These are phyloP conservation scores for Indicator maculatus DNA, from an alignment of 2,113 vertebrate genomes.

Conservation along the genomic window DNA sequence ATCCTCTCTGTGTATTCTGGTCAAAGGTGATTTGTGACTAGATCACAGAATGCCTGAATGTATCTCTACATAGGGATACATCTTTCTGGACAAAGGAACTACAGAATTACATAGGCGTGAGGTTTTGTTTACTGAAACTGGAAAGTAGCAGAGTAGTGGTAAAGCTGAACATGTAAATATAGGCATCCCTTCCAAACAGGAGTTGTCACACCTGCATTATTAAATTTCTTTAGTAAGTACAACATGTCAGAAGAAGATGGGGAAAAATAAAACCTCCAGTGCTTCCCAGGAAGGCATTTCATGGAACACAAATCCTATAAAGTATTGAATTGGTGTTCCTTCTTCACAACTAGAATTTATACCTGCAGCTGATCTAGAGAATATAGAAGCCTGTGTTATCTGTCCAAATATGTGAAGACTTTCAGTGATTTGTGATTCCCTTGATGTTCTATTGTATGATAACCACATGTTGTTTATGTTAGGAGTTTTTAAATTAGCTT, in stretches of 20 bases:
- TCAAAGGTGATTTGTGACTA: neutral
- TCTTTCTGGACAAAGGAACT: neutral
- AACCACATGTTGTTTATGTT: accelerated
- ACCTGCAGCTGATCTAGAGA: neutral
- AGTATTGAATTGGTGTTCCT: neutral
- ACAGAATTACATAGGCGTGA: neutral
- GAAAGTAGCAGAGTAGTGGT: neutral
- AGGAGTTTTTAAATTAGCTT: neutral
- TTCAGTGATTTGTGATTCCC: neutral
- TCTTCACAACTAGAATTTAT: neutral
- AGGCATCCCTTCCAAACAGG: neutral
- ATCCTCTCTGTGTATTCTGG: too few species aligned
- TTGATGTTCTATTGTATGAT: neutral
- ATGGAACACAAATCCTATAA: neutral
- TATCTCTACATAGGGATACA: neutral
- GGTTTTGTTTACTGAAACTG: neutral
- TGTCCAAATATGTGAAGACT: neutral
- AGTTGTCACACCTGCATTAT: too few species aligned
- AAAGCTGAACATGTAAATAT: neutral
- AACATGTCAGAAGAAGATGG: neutral
- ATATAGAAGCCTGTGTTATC: neutral
- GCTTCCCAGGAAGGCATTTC: neutral
- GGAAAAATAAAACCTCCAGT: neutral
- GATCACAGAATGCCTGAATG: neutral
- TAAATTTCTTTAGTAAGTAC: neutral